Evolutionary conservation across 2,113 vertebrate genomes (phyloP).

Genomic region (Lipotes vexillifer): DNA sequence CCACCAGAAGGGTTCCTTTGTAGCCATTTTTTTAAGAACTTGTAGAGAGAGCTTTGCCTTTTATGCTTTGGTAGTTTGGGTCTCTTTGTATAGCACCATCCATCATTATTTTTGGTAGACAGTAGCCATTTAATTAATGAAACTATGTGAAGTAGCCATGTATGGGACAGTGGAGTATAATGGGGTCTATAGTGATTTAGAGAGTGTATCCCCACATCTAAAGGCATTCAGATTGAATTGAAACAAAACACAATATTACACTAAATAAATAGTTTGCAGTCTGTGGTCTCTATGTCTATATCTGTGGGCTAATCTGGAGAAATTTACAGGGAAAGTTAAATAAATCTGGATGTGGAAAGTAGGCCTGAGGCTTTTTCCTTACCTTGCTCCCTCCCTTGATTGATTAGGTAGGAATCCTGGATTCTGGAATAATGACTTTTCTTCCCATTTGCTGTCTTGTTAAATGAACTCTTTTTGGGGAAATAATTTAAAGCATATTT

Average conservation of each 20-base stretch:
- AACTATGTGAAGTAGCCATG: background rate
- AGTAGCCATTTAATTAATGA: background rate
- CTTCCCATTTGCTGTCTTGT: background rate
- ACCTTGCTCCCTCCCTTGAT: background rate
- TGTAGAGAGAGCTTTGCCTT: background rate
- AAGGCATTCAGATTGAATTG: background rate
- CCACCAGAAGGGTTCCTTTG: background rate
- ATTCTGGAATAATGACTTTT: background rate
- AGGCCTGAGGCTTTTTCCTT: background rate
- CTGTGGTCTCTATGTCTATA: background rate
- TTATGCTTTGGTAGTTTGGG: background rate
- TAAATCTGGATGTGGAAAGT: background rate
- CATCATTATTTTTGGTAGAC: background rate
- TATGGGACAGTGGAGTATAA: background rate
- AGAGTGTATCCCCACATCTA: background rate
- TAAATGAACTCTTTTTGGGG: background rate
- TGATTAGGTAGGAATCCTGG: background rate
- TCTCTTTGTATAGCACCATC: background rate
- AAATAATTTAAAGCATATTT: background rate
- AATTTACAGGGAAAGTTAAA: background rate
- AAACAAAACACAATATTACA: background rate
- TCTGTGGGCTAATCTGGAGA: background rate
- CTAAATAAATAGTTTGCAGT: background rate
- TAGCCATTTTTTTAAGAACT: background rate
- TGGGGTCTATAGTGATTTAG: background rate